A percentile compares a stretch with the other conserved stretches of the same genome.
Evolutionary conservation across 2,888 invertebrate genomes (phyloP).

Genomic region (Drosophila pseudotalamancana): DNA sequence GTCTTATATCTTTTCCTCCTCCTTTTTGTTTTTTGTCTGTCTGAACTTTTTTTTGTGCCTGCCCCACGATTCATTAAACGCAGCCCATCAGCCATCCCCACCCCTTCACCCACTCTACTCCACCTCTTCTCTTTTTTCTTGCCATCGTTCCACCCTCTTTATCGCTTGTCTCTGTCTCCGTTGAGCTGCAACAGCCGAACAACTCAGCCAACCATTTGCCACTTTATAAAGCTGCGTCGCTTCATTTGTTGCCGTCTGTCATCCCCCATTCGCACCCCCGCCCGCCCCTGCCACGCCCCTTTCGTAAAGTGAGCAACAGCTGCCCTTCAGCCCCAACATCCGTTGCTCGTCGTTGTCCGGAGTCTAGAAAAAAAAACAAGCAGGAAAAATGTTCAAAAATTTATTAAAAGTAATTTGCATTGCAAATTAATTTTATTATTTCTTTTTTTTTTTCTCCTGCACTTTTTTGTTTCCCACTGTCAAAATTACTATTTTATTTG

Average conservation of each 20-base stretch:
- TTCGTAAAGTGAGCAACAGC: conserved; percentile 51
- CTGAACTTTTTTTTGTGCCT: conserved; percentile 12
- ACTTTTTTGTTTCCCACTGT: conserved; percentile 21
- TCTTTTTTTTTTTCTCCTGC: background rate
- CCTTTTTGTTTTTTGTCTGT: background rate
- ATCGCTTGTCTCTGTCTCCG: conserved; percentile 51
- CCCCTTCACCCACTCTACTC: background rate
- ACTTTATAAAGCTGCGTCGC: conserved; percentile 67
- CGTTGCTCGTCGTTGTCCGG: background rate
- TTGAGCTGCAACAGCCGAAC: conserved; percentile 16
- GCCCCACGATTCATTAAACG: conserved; percentile 36
- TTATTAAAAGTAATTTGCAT: conserved; percentile 71
- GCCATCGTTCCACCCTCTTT: conserved; percentile 51
- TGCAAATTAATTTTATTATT: conserved; percentile 64
- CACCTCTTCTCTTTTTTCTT: background rate
- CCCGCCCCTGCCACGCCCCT: background rate
- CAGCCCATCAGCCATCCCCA: background rate
- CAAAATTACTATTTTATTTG: conserved; percentile 70
- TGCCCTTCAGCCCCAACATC: conserved; percentile 15
- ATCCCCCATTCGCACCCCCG: too few relatives aligned
- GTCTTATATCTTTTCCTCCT: background rate
- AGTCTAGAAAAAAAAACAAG: conserved; percentile 1
- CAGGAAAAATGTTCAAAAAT: conserved; percentile 41
- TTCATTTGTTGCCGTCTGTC: conserved; percentile 59
- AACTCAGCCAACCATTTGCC: conserved; percentile 25